These are phyloP conservation scores for Drosophila melanogaster DNA, from an alignment of 1,140 invertebrate species.

Conservation along the genomic window Release_6_plus_ISO1_MT NT_033779.5:17583001-17583500, in stretches of 20 bases:
- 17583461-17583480: slow-evolving; percentile 40
- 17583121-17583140: too few relatives aligned
- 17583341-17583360: slow-evolving; percentile 10
- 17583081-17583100: slow-evolving; percentile 26
- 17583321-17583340: slow-evolving; percentile 27
- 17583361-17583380: slow-evolving; percentile 72
- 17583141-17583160: too few relatives aligned
- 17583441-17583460: slow-evolving; percentile 71
- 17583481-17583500: slow-evolving; percentile 8
- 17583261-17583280: slow-evolving; percentile 5
- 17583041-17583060: slow-evolving; percentile 60
- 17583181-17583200: too few relatives aligned
- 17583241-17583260: too few relatives aligned
- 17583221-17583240: too few relatives aligned
- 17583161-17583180: too few relatives aligned
- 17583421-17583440: slow-evolving; percentile 40
- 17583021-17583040: slow-evolving; percentile 36
- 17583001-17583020: slow-evolving; percentile 40
- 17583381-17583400: slow-evolving; percentile 77
- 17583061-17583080: slow-evolving; percentile 38
- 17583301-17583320: slow-evolving; percentile 30
- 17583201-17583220: too few relatives aligned
- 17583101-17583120: neutral
- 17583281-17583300: slow-evolving; percentile 34
- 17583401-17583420: slow-evolving; percentile 44